Base-by-base conservation (phyloP, 1,140 invertebrate species). In the Zophobas atratus region DNA sequence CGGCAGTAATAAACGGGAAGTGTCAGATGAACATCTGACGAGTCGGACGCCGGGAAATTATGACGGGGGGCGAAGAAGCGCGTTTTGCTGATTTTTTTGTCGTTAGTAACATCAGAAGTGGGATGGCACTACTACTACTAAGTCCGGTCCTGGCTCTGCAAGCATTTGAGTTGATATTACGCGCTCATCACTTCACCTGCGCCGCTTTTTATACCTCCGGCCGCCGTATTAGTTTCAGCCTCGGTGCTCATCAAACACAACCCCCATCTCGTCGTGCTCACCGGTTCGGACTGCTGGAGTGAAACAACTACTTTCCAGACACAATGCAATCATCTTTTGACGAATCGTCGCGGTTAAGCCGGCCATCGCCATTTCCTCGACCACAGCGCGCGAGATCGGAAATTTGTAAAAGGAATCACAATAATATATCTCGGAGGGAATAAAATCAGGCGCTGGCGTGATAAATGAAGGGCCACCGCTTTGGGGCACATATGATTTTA, bases 1-100 rank as follows among this genome's bases (percentile, higher is more conserved):
- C 35, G 57, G 57, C 6, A 6, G 35, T 70, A 70, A 70, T 41
- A 70, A 70, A 70, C 63, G 63, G n/a, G 63, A 70, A 39, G 35
- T 70, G 63, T 70, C 63, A 70, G 63, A 70, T 41, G 63, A 70
- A 35, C 63, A 70, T 70, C 63, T 32, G 48, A 20, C 20, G 20
- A 20, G 20, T 20, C 20, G 20, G 20, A 20, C 20, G 20, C 49
- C 49, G 1, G 53, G 35, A 55, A 53, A 55, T 20, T 20, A 20
- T 20, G 20, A 20, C 20, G 20, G 20, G 20, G 20, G 20, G 20
- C 20, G 20, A 20, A 20, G 20, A 20, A 20, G 20, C 20, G 20
- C 20, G 20, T 20, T 20, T 20, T 20, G 20, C 20, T 20, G 20
- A 20, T 20, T 20, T 20, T 20, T 20, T 20, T 20, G 20, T 20